Percentiles rank a stretch among this genome's conserved stretches.
These are phyloP conservation scores for Tiliacea aurago DNA, from an alignment of 2,888 invertebrate genomes.

Conservation along the genomic window DNA sequence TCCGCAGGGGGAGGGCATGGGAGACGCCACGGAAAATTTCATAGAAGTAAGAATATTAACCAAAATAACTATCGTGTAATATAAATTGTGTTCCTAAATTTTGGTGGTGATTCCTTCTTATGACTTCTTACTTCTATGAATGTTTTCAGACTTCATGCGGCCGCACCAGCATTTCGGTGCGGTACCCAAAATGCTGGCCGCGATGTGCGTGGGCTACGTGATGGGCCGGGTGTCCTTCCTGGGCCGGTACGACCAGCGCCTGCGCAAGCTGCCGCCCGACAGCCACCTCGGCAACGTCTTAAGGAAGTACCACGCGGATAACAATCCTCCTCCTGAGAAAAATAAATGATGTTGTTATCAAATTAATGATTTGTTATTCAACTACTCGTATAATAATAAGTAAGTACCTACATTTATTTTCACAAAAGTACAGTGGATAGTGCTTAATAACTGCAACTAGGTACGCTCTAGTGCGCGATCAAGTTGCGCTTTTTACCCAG, in stretches of 20 bases:
- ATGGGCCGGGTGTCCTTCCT: conserved; percentile 94
- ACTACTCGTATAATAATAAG: neutral
- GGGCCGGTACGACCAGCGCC: conserved; percentile 92
- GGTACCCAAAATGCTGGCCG: conserved; percentile 92
- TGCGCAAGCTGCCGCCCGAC: conserved; percentile 92
- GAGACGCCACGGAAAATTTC: conserved; percentile 81
- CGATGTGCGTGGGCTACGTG: conserved; percentile 93
- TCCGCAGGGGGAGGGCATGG: conserved; percentile 65
- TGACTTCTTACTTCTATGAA: conserved; percentile 86
- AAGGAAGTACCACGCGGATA: conserved; percentile 83
- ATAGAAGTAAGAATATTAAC: conserved; percentile 81
- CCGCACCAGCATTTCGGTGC: conserved; percentile 92
- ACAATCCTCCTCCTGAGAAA: conserved; percentile 9
- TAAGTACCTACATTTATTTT: neutral
- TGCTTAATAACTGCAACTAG: neutral
- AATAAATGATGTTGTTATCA: neutral
- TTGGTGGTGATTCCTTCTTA: conserved; percentile 75
- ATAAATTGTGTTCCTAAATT: conserved; percentile 38
- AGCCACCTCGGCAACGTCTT: conserved; percentile 93
- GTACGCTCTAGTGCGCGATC: neutral
- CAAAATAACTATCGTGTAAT: conserved; percentile 1
- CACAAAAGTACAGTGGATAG: neutral
- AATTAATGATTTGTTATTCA: neutral
- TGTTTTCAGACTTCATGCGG: conserved; percentile 90
- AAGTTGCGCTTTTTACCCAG: too few species aligned